Evolutionary conservation across 2,888 invertebrate species (phyloP), one percentile per base, ranked within the genome.

Genomic region (Drosophila kuntzei): DNA sequence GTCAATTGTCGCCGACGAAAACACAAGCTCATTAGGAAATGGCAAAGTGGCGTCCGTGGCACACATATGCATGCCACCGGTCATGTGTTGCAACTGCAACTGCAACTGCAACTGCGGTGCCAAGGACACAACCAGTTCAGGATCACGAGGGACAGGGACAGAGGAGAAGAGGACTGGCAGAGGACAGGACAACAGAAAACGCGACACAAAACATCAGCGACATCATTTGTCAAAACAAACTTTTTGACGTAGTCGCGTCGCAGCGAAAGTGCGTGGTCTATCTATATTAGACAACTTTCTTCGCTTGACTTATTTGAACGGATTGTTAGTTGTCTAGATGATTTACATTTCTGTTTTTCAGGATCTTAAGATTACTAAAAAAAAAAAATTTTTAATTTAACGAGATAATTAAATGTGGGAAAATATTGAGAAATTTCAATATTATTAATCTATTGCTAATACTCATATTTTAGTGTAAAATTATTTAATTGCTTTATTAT

Each of bases 141-240:
- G 27, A 32, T 14, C 36, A 27, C 4, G 6, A 16, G 11, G 22
- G 37, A 22, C 4, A 16, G 3, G 11, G 11, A 3, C 11, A 4
- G 16, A 6, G 4, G 8, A 9, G 8, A 2, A 32, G 16, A n/a
- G 14, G 20, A 4, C 2, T 20, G 1, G 18, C 20, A 37, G 18
- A 18, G 11, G 22, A 25, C 37, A 58, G 62, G 46, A 46, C 70
- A 43, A 20, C 18, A 32, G 55, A 16, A 49, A 55, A 63, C 57
- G 61, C 46, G 55, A 65, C 75, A 71, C 79, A 62, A 67, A 75
- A 79, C 76, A 82, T 79, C 78, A 80, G 73, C 87, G 76, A 79
- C 82, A 87, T 87, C 85, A 81, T 87, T 83, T 83, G 87, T 83
- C 82, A 83, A 81, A 87, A 87, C 76, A 84, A 87, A 83, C 87